Base-by-base conservation (phyloP, 2,113 vertebrate species). In the Ramphastos sulfuratus region DNA sequence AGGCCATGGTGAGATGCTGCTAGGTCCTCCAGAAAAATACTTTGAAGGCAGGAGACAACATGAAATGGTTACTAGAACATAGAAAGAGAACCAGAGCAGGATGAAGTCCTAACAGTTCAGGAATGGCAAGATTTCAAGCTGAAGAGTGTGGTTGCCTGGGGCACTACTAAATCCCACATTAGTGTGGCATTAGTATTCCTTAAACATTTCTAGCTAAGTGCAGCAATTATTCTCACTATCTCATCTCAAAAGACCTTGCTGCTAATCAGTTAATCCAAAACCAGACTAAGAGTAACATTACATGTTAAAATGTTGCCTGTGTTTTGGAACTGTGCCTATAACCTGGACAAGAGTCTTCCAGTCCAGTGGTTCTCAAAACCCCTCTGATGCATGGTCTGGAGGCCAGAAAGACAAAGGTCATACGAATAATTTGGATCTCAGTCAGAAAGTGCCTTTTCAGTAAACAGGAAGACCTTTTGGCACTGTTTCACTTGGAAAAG, bases 401-500 rank as follows among this genome's bases (percentile, higher is more conserved):
- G 77, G 60, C 76, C 9, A 21, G 65, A 50, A 79, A 94, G 83
- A 89, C 83, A 93, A 87, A 93, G 77, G 60, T 89, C 82, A 80
- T 78, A 82, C 0, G 7, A 92, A 87, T 87, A 79, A 82, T 76
- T 91, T 92, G 87, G 82, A 92, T 70, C 64, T 58, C 39, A 66
- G 52, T 82, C 60, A 93, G 63, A 91, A 94, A 91, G 46, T 87
- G 87, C 64, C 82, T 91, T 89, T 84, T 92, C 91, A 83, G 55
- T 89, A 89, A 93, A 89, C 90, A 95, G 94, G 92, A 90, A 93
- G 61, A 92, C 35, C 19, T 87, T 93, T 77, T 92, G 90, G 69
- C 87, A 75, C 58, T 37, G 50, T 60, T 88, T 89, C 83, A 74
- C 64, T 87, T 55, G 79, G 83, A 94, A 89, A 93, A 82, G 63